Base-by-base conservation (phyloP, 2,113 vertebrate species). In the Oncorhynchus mykiss region DNA sequence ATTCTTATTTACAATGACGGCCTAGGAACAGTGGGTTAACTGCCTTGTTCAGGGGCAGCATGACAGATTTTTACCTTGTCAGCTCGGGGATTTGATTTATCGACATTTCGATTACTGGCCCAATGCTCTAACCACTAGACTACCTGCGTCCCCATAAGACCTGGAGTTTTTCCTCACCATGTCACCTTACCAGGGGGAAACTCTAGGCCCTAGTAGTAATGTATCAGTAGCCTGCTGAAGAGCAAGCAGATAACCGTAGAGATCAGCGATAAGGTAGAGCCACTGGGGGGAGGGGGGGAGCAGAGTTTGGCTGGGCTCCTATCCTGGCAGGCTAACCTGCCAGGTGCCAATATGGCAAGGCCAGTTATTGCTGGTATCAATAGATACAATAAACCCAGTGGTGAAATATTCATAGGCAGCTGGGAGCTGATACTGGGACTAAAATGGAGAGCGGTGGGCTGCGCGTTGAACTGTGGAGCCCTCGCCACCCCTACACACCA, bases 361-460 rank as follows among this genome's bases (percentile, higher is more conserved):
- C 67, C 48, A 79, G 80, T 75, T 80, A 73, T 74, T 76, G 81
- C 73, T 66, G 76, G 73, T 75, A 81, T 74, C 64, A 77, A 62
- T 70, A 68, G 54, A 79, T 79, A 87, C 78, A 84, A 80, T 71
- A 59, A 60, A 74, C 29, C 48, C 6, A n/a, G 24, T 76, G 18
- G 74, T 90, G 80, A 92, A 93, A 93, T 91, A 92, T 93, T 92
- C 66, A 91, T 91, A 80, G 80, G 74, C 24, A 57, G 29, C 76
- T 80, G 67, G 70, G 77, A 71, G 84, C 67, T 24, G 65, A 77
- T 82, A 80, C 84, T 71, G 57, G 77, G 24, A 71, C 78, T 72
- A 83, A 72, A 72, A 39, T 73, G 75, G 81, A 80, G 83, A 68
- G 24, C 54, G 83, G 82, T 71, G 80, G 84, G 83, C 74, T 8